Evolutionary conservation across 2,888 invertebrate species (phyloP).

Genomic region (Hirtodrosophila trivittata): DNA sequence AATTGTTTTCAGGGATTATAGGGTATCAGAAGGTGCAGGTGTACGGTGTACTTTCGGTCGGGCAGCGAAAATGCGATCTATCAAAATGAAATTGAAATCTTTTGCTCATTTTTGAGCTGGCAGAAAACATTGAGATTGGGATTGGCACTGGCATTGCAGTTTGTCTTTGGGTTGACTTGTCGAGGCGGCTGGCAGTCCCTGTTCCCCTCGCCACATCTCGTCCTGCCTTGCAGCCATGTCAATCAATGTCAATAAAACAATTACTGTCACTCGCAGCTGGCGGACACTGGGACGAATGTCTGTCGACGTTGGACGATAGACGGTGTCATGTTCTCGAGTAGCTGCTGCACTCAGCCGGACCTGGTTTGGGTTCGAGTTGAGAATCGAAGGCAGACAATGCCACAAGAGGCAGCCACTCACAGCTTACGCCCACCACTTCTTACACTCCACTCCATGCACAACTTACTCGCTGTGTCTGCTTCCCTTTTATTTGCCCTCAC

Average conservation of each 20-base stretch:
- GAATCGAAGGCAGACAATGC: slow-evolving; percentile 26
- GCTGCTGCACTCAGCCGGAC: slow-evolving; percentile 16
- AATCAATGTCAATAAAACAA: slow-evolving; percentile 82
- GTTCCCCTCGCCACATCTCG: slow-evolving; percentile 1
- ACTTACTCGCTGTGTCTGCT: neutral
- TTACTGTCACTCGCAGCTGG: slow-evolving; percentile 80
- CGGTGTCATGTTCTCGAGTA: slow-evolving; percentile 55
- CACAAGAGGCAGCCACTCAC: slow-evolving; percentile 26
- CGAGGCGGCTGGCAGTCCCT: slow-evolving; percentile 24
- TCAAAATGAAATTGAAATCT: slow-evolving; percentile 80
- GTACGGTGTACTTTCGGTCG: slow-evolving; percentile 1
- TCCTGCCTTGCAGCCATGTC: slow-evolving; percentile 59
- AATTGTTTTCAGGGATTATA: no score
- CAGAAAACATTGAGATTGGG: slow-evolving; percentile 38
- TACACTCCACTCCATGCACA: neutral
- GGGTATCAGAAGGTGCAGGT: slow-evolving; percentile 24
- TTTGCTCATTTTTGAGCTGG: slow-evolving; percentile 78
- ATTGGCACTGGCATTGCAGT: slow-evolving; percentile 69
- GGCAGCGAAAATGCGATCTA: slow-evolving; percentile 64
- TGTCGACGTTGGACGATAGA: slow-evolving; percentile 10
- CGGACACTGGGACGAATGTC: slow-evolving; percentile 35
- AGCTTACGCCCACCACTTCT: slow-evolving; percentile 18
- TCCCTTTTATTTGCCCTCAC: neutral
- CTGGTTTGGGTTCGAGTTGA: slow-evolving; percentile 11
- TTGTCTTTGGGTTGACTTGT: slow-evolving; percentile 77